These are phyloP conservation scores for Procambarus clarkii DNA, from an alignment of 1,140 invertebrate genomes.

Conservation along the genomic window DNA sequence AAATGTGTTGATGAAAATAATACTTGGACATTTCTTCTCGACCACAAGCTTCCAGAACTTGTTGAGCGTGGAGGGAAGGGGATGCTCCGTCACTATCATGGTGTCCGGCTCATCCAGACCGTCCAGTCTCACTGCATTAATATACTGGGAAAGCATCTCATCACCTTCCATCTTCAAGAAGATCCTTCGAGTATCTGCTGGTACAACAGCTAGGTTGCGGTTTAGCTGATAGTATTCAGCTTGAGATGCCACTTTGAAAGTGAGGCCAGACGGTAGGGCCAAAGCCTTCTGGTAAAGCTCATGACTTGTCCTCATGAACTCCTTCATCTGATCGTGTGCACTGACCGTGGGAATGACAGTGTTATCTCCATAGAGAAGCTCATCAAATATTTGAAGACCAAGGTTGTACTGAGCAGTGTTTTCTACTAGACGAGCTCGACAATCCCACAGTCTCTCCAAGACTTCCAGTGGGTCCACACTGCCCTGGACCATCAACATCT, in stretches of 20 bases:
- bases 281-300: not conserved
- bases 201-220: constrained; percentile 13
- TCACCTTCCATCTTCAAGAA: not conserved
- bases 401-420: constrained; percentile 56
- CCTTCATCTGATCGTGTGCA: not conserved
- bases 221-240: not conserved
- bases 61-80: constrained; percentile 1
- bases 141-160: constrained; percentile 36
- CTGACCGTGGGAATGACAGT: not conserved
- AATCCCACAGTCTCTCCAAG: constrained; percentile 11
- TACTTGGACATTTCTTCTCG: constrained; percentile 19
- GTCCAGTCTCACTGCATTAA: constrained; percentile 49
- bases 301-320: constrained; percentile 24
- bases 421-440: constrained; percentile 55
- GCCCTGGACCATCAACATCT: constrained; percentile 13
- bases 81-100: constrained; percentile 55
- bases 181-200: constrained; percentile 1
- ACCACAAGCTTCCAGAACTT: constrained; percentile 56
- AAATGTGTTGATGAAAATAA: constrained; percentile 42
- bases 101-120: not conserved
- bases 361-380: constrained; percentile 52
- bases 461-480: constrained; percentile 32
- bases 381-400: constrained; percentile 47
- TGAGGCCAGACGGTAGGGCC: constrained; percentile 10
- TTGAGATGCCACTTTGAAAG: not conserved